A percentile compares a stretch with the other conserved stretches of the same genome.
Conservation (phyloP, 2,113 vertebrate species). For the Platysternon megacephalum region DNA sequence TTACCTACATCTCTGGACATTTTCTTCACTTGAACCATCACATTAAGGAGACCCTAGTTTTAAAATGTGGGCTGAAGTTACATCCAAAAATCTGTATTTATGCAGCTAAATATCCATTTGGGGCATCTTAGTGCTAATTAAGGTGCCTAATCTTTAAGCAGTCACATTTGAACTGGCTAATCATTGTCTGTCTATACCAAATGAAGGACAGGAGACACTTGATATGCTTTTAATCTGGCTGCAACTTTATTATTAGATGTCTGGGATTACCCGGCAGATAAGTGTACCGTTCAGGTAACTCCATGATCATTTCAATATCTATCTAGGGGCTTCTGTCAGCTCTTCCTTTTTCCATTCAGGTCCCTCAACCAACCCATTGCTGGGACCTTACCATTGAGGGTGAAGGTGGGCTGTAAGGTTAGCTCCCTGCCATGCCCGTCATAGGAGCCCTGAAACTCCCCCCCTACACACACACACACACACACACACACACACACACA, state of each 20-base stretch:
- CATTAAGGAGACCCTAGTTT: too few species aligned
- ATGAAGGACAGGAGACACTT: neutral
- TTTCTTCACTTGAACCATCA: too few species aligned
- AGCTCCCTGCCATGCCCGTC: neutral
- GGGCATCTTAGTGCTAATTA: neutral
- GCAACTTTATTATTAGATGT: neutral
- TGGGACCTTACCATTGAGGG: neutral
- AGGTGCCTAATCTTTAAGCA: neutral
- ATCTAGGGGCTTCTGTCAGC: neutral
- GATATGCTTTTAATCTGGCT: neutral
- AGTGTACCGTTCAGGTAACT: neutral
- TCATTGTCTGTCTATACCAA: too few species aligned
- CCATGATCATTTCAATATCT: neutral
- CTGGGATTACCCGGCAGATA: neutral
- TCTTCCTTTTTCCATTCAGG: neutral
- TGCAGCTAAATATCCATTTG: too few species aligned
- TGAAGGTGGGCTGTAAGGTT: neutral
- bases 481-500: accelerated
- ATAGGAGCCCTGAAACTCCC: neutral
- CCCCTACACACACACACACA: accelerated
- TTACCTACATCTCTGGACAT: too few species aligned
- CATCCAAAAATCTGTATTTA: neutral
- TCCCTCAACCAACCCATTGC: neutral
- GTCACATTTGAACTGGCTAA: neutral
- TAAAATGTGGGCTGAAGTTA: too few species aligned